Evolutionary conservation across 2,113 vertebrate genomes (phyloP), one percentile per base, ranked within the genome.

Genomic region (Coregonus clupeaformis): DNA sequence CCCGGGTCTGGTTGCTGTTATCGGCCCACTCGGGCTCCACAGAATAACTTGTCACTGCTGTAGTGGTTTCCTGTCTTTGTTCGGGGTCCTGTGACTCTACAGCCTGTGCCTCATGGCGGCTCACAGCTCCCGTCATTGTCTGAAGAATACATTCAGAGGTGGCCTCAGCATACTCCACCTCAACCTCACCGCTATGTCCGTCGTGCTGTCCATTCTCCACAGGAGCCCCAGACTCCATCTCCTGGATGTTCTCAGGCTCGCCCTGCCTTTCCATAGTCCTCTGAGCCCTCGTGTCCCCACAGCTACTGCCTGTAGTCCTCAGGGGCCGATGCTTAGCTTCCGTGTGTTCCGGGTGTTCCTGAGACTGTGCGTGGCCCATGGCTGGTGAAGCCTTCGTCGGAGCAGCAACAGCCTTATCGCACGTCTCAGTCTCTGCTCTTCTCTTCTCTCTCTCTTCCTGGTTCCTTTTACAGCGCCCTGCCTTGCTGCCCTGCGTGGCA

Each of bases 281-380:
- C 57, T 22, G 57, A 60, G n/a, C 57, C 1, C n/a, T 22, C 6
- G 6, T 22, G 57, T 60, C 57, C 18, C 57, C 57, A 22, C 57
- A 7, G 57, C n/a, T 22, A 72, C 69, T 64, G 25, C 5, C 29
- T 25, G 30, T 70, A 25, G 20, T 67, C 22, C 22, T 68, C 22
- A 18, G 52, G 42, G 22, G 59, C 66, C 2, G 72, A 71, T 42
- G 73, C 60, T n/a, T 71, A 30, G 71, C 60, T 18, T 76, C 82
- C 27, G 22, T 14, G 27, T 73, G 29, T 59, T 82, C 77, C 25
- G 30, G 45, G 16, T 66, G 62, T 52, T 74, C 90, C 80, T 86
- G 91, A 71, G 93, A 93, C 62, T 93, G 89, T 0, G 92, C 52
- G 45, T 94, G 93, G 36, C 94, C 94, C 94, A 94, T 95, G 77